phyloP scores from a whole-genome alignment of 2,113 vertebrate genomes.

The Phrynosoma platyrhinos region DNA sequence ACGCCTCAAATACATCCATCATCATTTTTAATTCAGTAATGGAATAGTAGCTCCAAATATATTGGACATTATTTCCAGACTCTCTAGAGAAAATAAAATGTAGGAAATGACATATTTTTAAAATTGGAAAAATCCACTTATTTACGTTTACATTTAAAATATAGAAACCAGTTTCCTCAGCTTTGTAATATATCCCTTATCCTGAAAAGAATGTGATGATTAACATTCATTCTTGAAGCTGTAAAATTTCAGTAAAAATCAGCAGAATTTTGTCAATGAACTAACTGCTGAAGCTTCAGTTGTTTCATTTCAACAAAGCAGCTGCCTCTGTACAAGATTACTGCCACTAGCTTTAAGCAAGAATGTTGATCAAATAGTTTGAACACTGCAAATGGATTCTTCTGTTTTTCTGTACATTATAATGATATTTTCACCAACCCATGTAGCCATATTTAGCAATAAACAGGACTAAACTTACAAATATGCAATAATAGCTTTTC shows the following conservation, averaged over 20 bases:
- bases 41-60: slow-evolving; percentile 84
- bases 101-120: slow-evolving; percentile 51
- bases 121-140: neutral
- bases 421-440: neutral
- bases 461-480: neutral
- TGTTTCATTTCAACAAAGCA: neutral
- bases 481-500: neutral
- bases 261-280: too few species aligned
- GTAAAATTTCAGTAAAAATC: neutral
- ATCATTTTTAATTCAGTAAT: slow-evolving; percentile 77
- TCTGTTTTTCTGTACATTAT: neutral
- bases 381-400: neutral
- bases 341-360: neutral
- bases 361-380: neutral
- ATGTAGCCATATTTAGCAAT: neutral
- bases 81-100: slow-evolving; percentile 76
- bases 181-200: neutral
- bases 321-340: neutral
- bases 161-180: neutral
- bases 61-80: slow-evolving; percentile 81
- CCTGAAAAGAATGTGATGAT: neutral
- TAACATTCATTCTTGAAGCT: neutral
- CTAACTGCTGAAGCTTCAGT: neutral
- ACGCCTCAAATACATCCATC: slow-evolving; percentile 79
- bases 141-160: neutral